Conservation (phyloP, 2,797 vertebrate genomes). For the Danio aesculapii region DNA sequence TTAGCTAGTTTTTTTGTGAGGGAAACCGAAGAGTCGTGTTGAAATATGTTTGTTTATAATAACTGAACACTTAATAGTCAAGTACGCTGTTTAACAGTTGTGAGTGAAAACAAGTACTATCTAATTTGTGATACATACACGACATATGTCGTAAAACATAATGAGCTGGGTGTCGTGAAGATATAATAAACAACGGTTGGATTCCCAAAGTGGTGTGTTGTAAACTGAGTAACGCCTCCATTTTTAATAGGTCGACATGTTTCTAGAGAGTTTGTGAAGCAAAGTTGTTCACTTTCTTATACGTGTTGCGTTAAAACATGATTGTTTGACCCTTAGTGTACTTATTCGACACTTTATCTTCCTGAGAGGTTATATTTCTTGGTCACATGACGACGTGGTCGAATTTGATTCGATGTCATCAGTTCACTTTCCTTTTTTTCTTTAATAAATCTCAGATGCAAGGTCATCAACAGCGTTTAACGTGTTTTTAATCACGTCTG, state of each 20-base stretch:
- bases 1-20: constrained; percentile 38
- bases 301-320: constrained; percentile 41
- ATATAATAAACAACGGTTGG: neutral
- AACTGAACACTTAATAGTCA: constrained; percentile 87
- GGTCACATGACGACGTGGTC: constrained; percentile 81
- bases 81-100: constrained; percentile 84
- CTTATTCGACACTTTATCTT: constrained; percentile 79
- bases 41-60: constrained; percentile 74
- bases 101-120: constrained; percentile 85
- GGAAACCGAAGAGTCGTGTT: constrained; percentile 17
- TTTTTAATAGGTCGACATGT: constrained; percentile 95
- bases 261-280: constrained; percentile 83
- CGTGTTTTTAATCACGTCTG: too few species aligned
- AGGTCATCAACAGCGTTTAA: constrained; percentile 58
- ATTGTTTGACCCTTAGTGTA: constrained; percentile 7
- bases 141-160: constrained; percentile 51
- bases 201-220: constrained; percentile 34
- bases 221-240: constrained; percentile 87
- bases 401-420: constrained; percentile 79
- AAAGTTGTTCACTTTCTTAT: constrained; percentile 58
- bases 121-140: neutral
- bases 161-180: neutral
- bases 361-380: constrained; percentile 64
- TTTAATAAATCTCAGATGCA: constrained; percentile 56
- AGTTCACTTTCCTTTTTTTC: constrained; percentile 81